Conservation (phyloP, 2,797 vertebrate species). For the Psittacula derbiana region DNA sequence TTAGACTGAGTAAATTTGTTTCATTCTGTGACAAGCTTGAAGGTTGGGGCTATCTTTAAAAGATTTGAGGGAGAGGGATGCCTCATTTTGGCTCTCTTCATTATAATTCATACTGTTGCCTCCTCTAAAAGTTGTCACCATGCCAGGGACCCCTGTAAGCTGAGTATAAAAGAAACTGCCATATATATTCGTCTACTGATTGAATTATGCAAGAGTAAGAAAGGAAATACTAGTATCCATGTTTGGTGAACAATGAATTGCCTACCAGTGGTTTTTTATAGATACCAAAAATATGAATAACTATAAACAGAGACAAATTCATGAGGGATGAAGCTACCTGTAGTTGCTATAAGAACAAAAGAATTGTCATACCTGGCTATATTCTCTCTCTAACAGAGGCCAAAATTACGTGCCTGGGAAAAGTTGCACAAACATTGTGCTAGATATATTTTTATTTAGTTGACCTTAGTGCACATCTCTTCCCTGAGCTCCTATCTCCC, state of each 20-base stretch:
- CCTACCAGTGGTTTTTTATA: background rate
- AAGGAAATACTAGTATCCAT: background rate
- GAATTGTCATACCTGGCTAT: background rate
- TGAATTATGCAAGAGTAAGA: background rate
- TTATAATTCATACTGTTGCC: background rate
- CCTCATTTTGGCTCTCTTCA: background rate
- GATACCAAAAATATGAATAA: background rate
- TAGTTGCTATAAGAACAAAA: background rate
- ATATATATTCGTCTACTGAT: background rate
- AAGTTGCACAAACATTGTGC: background rate
- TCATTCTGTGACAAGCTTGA: background rate
- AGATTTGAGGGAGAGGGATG: background rate
- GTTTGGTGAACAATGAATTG: background rate
- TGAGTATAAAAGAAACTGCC: background rate
- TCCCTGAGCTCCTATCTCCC: background rate
- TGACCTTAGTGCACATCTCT: background rate
- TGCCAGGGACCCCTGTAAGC: background rate
- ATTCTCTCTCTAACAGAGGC: background rate
- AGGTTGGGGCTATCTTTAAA: background rate
- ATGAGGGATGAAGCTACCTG: background rate
- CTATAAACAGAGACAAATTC: background rate
- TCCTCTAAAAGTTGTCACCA: background rate
- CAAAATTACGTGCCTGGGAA: background rate
- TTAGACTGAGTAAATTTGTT: background rate
- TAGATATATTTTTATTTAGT: background rate